Evolutionary conservation across 1,140 invertebrate genomes (phyloP).

Genomic region (Aphis gossypii): DNA sequence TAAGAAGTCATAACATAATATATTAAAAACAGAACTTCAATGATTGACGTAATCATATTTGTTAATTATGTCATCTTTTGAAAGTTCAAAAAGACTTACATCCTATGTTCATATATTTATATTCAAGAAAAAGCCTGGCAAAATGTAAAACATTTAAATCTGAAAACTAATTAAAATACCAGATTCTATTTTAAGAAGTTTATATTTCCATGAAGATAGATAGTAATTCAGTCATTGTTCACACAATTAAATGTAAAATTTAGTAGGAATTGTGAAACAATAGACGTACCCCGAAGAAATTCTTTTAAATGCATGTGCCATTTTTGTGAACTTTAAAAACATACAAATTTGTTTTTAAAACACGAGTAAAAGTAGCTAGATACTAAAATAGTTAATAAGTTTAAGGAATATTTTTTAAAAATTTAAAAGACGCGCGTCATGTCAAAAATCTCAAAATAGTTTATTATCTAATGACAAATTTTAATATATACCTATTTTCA

Average conservation of each 20-base stretch:
- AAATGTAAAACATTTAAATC: neutral
- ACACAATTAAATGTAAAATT: neutral
- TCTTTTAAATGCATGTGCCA: neutral
- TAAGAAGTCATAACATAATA: too few relatives aligned
- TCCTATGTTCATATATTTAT: neutral
- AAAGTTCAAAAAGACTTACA: neutral
- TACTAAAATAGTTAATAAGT: neutral
- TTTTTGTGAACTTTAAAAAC: neutral
- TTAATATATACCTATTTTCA: neutral
- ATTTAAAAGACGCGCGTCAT: neutral
- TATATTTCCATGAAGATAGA: neutral
- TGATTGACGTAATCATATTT: accelerated
- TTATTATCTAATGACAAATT: neutral
- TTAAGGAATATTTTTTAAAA: neutral
- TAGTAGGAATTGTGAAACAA: neutral
- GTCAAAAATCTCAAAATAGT: neutral
- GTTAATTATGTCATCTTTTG: neutral
- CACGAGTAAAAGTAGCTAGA: neutral
- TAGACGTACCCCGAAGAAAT: neutral
- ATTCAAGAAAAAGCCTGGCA: neutral
- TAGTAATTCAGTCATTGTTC: neutral
- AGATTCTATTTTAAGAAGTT: neutral
- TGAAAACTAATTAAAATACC: neutral
- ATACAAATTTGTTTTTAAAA: neutral
- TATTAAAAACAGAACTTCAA: neutral